phyloP scores from a whole-genome alignment of 2,797 vertebrate species.

The Syndactyla subalaris region DNA sequence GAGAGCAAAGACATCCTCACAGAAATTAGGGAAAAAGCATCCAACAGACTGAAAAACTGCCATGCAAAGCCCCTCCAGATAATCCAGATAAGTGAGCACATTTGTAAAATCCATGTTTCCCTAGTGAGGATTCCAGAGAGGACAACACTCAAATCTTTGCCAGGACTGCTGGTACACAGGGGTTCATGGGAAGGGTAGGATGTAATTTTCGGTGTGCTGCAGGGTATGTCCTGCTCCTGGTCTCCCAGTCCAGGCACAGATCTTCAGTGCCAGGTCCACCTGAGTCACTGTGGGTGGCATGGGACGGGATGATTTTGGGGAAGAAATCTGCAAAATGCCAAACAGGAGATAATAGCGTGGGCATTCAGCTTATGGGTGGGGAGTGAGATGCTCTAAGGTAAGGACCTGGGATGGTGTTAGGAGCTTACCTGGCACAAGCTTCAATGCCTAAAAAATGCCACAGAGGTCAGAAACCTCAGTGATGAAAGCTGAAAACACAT shows the following conservation, averaged over 20 bases:
- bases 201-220: background rate
- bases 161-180: background rate
- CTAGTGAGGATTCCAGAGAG: background rate
- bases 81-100: background rate
- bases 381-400: background rate
- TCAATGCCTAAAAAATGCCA: background rate
- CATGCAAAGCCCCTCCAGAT: background rate
- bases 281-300: background rate
- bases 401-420: background rate
- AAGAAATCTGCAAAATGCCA: background rate
- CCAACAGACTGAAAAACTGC: background rate
- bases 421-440: background rate
- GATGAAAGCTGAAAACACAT: background rate
- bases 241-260: fast-evolving
- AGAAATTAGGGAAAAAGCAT: conserved; percentile 1
- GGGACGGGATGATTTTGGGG: background rate
- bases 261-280: background rate
- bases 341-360: fast-evolving
- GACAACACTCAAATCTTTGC: background rate
- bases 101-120: background rate
- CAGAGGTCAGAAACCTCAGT: background rate
- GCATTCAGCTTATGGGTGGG: fast-evolving
- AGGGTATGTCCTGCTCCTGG: background rate
- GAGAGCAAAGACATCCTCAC: background rate
- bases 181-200: background rate